A percentile compares a stretch with the other conserved stretches of the same genome.
phyloP scores from a whole-genome alignment of 1,140 invertebrate species.

The Drosophila ironensis region DNA sequence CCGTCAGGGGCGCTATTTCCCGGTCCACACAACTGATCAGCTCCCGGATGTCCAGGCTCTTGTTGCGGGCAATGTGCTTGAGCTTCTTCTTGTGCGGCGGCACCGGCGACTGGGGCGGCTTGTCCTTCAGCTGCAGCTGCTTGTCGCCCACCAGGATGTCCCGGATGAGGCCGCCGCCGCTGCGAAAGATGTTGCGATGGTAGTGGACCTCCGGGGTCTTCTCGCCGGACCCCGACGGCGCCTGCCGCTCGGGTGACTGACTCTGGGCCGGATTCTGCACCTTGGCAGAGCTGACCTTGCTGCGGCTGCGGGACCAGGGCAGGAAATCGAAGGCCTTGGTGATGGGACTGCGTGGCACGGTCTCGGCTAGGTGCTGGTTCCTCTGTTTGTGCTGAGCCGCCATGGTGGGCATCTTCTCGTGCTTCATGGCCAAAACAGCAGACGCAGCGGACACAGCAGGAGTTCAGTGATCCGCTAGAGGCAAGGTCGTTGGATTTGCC shows the following conservation, averaged over 20 bases:
- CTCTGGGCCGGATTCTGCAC: background rate
- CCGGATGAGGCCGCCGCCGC: slow-evolving; percentile 71
- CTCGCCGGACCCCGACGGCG: background rate
- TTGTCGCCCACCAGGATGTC: slow-evolving; percentile 75
- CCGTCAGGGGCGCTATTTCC: slow-evolving; percentile 33
- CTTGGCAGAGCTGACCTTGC: slow-evolving; percentile 46
- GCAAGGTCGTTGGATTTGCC: slow-evolving; percentile 37
- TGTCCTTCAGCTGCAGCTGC: slow-evolving; percentile 59
- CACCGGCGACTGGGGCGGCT: slow-evolving; percentile 53
- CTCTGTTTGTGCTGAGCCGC: slow-evolving; percentile 37
- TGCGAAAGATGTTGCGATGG: slow-evolving; percentile 75
- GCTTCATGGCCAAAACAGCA: slow-evolving; percentile 58
- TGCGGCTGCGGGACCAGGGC: slow-evolving; percentile 68
- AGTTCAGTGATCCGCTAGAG: slow-evolving; percentile 44
- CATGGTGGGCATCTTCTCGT: slow-evolving; percentile 58
- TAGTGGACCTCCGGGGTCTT: slow-evolving; percentile 59
- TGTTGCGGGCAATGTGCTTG: slow-evolving; percentile 67
- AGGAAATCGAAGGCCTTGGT: slow-evolving; percentile 80
- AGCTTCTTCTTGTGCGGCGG: slow-evolving; percentile 51
- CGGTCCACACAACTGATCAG: slow-evolving; percentile 67
- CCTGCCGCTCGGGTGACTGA: background rate
- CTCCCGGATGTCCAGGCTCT: slow-evolving; percentile 75
- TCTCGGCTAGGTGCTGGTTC: slow-evolving; percentile 36
- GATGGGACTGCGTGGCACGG: slow-evolving; percentile 66
- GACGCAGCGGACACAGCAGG: background rate